phyloP scores from a whole-genome alignment of 37 sponge, comb jelly and placozoan species.

The Ephydatia muelleri region DNA sequence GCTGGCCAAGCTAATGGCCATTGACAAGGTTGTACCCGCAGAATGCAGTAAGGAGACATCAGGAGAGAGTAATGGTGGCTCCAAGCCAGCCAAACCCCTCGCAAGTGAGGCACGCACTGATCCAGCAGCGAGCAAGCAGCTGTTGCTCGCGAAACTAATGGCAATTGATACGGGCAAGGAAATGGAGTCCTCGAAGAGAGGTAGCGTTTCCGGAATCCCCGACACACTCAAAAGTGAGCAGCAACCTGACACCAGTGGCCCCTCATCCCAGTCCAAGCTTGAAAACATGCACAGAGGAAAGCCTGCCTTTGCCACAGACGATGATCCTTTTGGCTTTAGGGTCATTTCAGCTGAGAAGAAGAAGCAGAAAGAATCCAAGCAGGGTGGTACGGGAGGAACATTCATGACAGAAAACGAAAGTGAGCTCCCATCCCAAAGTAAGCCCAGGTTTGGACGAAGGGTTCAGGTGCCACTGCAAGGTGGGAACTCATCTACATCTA shows the following conservation, averaged over 20 bases:
- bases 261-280: conserved; percentile 3
- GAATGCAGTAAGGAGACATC: too few species aligned
- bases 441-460: conserved; percentile 53
- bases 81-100: too few species aligned
- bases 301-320: conserved; percentile 69
- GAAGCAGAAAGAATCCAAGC: neutral
- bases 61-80: too few species aligned
- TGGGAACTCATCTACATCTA: neutral
- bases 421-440: neutral
- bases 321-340: conserved; percentile 71
- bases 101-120: neutral
- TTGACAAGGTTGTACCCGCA: too few species aligned
- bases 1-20: too few species aligned
- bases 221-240: neutral
- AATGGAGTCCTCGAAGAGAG: neutral
- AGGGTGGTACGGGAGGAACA: neutral
- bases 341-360: conserved; percentile 11
- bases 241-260: neutral
- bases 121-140: conserved; percentile 17
- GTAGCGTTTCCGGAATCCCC: neutral
- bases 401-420: neutral
- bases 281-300: conserved; percentile 80
- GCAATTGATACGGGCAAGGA: conserved; percentile 48
- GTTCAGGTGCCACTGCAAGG: neutral
- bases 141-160: conserved; percentile 54